These are phyloP conservation scores for Gouania willdenowi DNA, from an alignment of 2,797 vertebrate species.

Conservation along the genomic window DNA sequence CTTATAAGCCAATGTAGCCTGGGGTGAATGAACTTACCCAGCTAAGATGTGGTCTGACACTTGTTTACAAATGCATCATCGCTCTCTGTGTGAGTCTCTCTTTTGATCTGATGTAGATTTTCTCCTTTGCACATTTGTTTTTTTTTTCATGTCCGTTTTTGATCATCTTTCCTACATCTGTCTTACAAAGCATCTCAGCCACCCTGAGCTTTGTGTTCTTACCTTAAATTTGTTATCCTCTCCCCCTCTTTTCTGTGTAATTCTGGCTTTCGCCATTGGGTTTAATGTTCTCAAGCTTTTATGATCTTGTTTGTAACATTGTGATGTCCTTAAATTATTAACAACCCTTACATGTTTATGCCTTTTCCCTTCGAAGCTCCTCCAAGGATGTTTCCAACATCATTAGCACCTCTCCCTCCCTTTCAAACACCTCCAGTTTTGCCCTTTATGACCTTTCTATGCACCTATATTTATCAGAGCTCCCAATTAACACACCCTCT, in stretches of 20 bases:
- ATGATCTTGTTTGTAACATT: too few relatives aligned
- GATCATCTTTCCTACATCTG: too few relatives aligned
- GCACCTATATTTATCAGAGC: conserved; percentile 6
- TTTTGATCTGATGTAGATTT: conserved; percentile 2
- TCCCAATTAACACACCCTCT: conserved; percentile 32
- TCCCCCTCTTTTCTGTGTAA: neutral
- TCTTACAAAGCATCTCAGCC: neutral
- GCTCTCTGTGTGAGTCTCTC: conserved; percentile 12
- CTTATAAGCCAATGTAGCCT: conserved; percentile 22
- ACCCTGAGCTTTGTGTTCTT: conserved; percentile 11
- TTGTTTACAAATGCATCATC: conserved; percentile 1
- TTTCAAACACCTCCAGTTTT: neutral
- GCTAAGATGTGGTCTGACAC: conserved; percentile 12
- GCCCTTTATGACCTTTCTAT: neutral
- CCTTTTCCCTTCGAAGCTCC: neutral
- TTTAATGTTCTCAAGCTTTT: too few relatives aligned
- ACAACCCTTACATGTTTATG: neutral
- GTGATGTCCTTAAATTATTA: too few relatives aligned
- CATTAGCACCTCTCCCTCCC: conserved; percentile 14
- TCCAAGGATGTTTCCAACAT: neutral
- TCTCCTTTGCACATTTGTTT: neutral
- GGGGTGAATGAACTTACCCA: conserved; percentile 17
- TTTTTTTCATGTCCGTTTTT: neutral
- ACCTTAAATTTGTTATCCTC: conserved; percentile 11
- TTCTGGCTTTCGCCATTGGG: conserved; percentile 1